phyloP scores from a whole-genome alignment of 2,797 vertebrate genomes.

The Sciurus carolinensis region DNA sequence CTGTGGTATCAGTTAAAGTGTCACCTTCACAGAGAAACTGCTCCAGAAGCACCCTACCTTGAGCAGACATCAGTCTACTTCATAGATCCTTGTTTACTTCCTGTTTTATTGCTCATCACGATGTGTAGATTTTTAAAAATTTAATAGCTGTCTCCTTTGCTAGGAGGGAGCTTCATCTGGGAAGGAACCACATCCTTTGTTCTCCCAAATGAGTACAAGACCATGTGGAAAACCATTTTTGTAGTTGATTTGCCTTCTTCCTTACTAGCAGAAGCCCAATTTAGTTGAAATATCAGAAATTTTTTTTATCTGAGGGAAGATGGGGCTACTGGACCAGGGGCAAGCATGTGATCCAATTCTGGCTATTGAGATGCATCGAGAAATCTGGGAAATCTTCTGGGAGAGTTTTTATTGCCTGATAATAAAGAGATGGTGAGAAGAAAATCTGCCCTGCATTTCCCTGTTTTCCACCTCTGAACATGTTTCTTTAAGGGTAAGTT shows the following conservation, averaged over 20 bases:
- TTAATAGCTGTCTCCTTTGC: not conserved
- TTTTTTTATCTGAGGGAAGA: not conserved
- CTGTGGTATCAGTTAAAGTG: constrained; percentile 20
- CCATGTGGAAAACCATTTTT: not conserved
- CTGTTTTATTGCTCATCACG: constrained; percentile 30
- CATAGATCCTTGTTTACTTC: not conserved
- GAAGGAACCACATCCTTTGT: not conserved
- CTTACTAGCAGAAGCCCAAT: not conserved
- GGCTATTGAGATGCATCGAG: not conserved
- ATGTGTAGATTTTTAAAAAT: not conserved
- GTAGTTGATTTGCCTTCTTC: not conserved
- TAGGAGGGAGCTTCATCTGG: not conserved
- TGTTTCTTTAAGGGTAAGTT: no score
- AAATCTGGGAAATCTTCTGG: not conserved
- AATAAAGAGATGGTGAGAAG: not conserved
- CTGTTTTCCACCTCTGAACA: not conserved
- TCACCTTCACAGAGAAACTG: not conserved
- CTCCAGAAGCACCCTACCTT: not conserved
- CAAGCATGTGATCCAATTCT: not conserved
- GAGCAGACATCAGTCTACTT: not conserved
- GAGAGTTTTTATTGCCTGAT: not conserved
- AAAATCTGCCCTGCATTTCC: not conserved
- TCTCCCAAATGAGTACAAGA: not conserved
- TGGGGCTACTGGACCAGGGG: not conserved
- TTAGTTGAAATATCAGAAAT: not conserved